Base-by-base conservation (phyloP, 2,888 invertebrate species). In the Platycheirus rosarum region DNA sequence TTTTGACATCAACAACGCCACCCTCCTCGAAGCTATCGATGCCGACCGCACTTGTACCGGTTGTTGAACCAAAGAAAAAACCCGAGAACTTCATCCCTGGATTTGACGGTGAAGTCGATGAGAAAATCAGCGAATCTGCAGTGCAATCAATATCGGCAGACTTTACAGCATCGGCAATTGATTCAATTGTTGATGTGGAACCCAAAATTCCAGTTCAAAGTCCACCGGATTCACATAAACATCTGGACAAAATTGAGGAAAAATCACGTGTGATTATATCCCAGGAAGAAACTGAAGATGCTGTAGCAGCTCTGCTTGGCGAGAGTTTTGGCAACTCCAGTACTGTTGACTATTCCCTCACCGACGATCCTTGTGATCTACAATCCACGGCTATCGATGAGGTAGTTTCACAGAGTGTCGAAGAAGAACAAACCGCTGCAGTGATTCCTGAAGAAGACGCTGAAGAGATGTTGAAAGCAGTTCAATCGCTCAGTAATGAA, bases 251-350 rank as follows among this genome's bases (percentile, higher is more conserved):
- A 87, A 84, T 90, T 0, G 95, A 95, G 80, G 96, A 96, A 87
- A 96, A 96, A 87, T 95, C 95, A 0, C 92, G 96, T 53, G 95
- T 95, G 8, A 92, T 95, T 0, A 97, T 97, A 86, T 97, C 97
- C 0, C 97, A 97, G 90, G 97, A 97, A 91, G 97, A 97, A 91
- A 97, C 97, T 0, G 97, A 96, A 90, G 97, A 97, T 89, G 97
- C 97, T 0, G 97, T 97, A 0, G 97, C 97, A 7, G 97, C 97
- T 0, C 91, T 97, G 26, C 90, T 97, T 66, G 96, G 96, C 23
- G 97, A 97, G 89, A 96, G 96, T 85, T 96, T 97, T 87, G 95
- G 95, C 1, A 94, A 93, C 7, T 91, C 92, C 0, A 89, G 88
- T 0, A 87, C 87, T 13, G 91, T 92, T 69, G 92, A 92, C 85